Conservation (phyloP, 2,113 vertebrate genomes). For the Ptilorrhoa leucosticta region DNA sequence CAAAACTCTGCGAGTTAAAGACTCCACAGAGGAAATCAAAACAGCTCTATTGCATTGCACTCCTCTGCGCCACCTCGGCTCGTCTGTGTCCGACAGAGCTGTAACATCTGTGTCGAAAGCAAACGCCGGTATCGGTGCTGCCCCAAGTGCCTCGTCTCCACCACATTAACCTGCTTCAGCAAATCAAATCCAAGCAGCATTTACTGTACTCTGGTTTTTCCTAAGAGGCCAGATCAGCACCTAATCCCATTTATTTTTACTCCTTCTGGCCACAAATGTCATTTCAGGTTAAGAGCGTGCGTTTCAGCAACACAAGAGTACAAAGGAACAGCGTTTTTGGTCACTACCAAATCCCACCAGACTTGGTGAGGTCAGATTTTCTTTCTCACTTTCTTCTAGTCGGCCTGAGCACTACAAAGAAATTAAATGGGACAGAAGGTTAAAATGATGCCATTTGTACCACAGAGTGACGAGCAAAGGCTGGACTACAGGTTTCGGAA, state of each 20-base stretch:
- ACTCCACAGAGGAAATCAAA: neutral
- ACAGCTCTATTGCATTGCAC: neutral
- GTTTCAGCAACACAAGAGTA: neutral
- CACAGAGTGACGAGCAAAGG: neutral
- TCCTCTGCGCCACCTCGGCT: neutral
- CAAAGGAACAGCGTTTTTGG: neutral
- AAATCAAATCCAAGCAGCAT: slow-evolving; percentile 24
- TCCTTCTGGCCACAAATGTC: neutral
- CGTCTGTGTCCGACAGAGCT: neutral
- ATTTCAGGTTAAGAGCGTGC: neutral
- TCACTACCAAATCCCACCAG: neutral
- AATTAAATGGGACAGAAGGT: neutral
- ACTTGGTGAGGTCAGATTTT: neutral
- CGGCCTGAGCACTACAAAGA: neutral
- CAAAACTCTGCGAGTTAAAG: neutral
- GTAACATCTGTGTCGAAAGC: neutral
- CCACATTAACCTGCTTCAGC: neutral
- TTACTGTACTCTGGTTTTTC: neutral
- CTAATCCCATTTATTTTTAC: slow-evolving; percentile 4
- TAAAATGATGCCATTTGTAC: neutral
- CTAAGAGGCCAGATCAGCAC: neutral
- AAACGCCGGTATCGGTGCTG: neutral
- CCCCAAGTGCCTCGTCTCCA: neutral
- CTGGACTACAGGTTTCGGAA: neutral
- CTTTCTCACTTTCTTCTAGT: neutral